Base-by-base conservation (phyloP, 2,888 invertebrate species). In the Synanthedon vespiformis region DNA sequence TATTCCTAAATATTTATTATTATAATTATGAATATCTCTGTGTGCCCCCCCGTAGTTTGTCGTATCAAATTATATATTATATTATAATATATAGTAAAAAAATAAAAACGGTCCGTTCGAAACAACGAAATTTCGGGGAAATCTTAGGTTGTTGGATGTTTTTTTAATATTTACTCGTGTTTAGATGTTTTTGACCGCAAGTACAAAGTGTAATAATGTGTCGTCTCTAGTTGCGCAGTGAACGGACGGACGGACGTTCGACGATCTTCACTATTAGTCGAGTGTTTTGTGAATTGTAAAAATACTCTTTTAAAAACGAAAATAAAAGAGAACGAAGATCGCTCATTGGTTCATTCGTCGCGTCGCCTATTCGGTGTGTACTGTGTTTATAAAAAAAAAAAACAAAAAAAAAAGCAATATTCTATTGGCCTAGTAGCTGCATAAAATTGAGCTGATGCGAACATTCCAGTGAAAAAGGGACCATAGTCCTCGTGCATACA, bases 121-220 rank as follows among this genome's bases (percentile, higher is more conserved):
- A 70, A 85, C 86, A 87, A 86, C 86, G 86, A 87, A 84, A 64
- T 49, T 22, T 72, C 73, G 80, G 79, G 80, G 75, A 80, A 76
- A 66, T 51, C 40, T 69, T 80, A 79, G 85, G 85, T 84, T 83
- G 85, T 86, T 83, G 72, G 66, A 64, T 34, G 85, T 85, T 83
- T 72, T n/a, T 66, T 64, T 67, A 68, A 63, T 55, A 62, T 61
- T 58, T 78, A 80, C 71, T 80, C 74, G 74, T 80, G 74, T 78
- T 63, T 79, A 76, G 69, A 70, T 74, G 72, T 80, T 34, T 34
- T 67, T 72, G 70, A 70, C 77, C 80, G 77, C 79, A 80, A 84
- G 85, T 85, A 86, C 85, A 85, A 85, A 79, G 68, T 72, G 68
- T 63, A 74, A 10, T 63, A 74, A 10, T 78, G 74, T 81, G 70